Conservation (phyloP, 2,888 invertebrate genomes). For the Suillia variegata region DNA sequence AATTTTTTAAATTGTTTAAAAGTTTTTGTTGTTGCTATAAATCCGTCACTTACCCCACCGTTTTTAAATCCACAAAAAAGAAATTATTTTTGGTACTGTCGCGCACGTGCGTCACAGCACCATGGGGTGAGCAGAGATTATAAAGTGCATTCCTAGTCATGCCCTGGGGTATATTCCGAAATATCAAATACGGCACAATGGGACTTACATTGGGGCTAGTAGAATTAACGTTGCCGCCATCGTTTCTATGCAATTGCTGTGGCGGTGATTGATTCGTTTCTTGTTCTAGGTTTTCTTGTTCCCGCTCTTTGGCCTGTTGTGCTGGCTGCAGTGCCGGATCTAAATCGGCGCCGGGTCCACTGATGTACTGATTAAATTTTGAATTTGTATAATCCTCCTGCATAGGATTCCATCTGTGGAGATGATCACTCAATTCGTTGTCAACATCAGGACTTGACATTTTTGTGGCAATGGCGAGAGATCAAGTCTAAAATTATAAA, state of each 20-base stretch:
- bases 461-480: no score
- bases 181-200: constrained; percentile 30
- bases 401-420: constrained; percentile 47
- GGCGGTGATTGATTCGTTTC: not conserved
- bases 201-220: not conserved
- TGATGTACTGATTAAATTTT: constrained; percentile 37
- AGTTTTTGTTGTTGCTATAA: no score
- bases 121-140: constrained; percentile 34
- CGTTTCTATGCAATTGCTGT: not conserved
- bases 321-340: not conserved
- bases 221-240: no score
- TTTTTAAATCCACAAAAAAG: constrained; percentile 32
- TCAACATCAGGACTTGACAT: not conserved
- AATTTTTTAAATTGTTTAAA: no score
- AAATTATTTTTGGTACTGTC: constrained; percentile 29
- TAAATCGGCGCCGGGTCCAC: constrained; percentile 39
- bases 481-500: no score
- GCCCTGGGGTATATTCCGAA: constrained; percentile 30
- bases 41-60: constrained; percentile 32
- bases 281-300: no score
- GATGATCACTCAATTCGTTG: constrained; percentile 21
- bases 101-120: constrained; percentile 19
- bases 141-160: constrained; percentile 32
- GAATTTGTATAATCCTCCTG: constrained; percentile 36
- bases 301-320: no score